phyloP scores from a whole-genome alignment of 1,140 invertebrate genomes.

The Homalodisca vitripennis region DNA sequence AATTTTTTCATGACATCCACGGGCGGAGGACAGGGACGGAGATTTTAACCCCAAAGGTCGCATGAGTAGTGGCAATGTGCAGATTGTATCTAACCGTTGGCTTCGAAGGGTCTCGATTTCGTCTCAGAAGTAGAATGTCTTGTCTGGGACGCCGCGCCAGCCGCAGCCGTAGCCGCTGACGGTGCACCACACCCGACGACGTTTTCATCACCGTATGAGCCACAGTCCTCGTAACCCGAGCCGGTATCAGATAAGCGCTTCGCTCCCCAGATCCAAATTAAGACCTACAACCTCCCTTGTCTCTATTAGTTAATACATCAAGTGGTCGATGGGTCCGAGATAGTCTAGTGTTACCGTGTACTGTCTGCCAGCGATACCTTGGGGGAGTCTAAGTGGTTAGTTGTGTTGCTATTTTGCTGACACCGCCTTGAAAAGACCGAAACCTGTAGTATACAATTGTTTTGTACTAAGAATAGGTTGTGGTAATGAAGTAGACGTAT shows the following conservation, averaged over 20 bases:
- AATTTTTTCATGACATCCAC: too few relatives aligned
- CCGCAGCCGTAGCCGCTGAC: background rate
- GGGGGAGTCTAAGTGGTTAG: too few relatives aligned
- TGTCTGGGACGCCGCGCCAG: background rate
- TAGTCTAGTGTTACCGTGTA: constrained; percentile 27
- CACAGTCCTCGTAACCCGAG: constrained; percentile 9
- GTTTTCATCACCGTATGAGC: constrained; percentile 20
- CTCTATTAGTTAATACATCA: constrained; percentile 33
- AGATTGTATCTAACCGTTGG: background rate
- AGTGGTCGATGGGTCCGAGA: constrained; percentile 4
- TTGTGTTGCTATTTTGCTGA: too few relatives aligned
- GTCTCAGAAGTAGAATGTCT: background rate
- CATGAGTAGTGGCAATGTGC: too few relatives aligned
- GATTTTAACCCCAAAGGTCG: too few relatives aligned
- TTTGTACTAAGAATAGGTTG: too few relatives aligned
- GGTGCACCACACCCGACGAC: background rate
- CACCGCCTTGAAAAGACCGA: too few relatives aligned
- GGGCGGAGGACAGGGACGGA: too few relatives aligned
- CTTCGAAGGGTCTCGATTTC: background rate
- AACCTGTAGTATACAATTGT: too few relatives aligned
- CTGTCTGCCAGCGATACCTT: too few relatives aligned
- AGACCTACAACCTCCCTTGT: constrained; percentile 32
- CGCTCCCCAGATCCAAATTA: constrained; percentile 31
- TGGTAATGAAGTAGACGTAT: too few relatives aligned
- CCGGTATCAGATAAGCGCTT: constrained; percentile 29